Base-by-base conservation (phyloP, 2,113 vertebrate genomes). In the Hemichromis elongatus region DNA sequence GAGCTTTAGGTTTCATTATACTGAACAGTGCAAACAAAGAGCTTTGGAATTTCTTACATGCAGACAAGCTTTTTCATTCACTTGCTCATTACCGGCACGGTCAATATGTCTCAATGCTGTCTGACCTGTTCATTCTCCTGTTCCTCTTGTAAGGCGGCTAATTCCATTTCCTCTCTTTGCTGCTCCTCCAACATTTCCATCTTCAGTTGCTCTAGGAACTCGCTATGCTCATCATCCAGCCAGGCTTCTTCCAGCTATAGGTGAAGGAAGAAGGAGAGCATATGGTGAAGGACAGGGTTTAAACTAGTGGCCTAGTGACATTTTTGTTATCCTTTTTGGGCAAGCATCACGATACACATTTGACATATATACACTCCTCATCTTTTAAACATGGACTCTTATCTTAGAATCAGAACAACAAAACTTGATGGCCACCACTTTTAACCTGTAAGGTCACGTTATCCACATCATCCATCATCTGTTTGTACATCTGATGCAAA, bases 191-290 rank as follows among this genome's bases (percentile, higher is more conserved):
- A 80, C 97, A 98, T 96, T 94, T 98, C 97, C 95, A 98, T 96
- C 94, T 98, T 98, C 94, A 99, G 96, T 94, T 99, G 98, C 96
- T 99, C 98, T 90, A 99, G 96, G 96, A 98, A 98, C 94, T 98
- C 98, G 75, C 97, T 98, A 92, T 98, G 98, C 94, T 99, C 98
- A 95, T 99, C 98, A 94, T 99, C 98, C 93, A 99, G 95, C 98
- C 98, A 99, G 88, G 97, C 97, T 93, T 99, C 98, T 90, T 99
- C 98, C 96, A 99, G 93, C 98, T 99, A 61, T 68, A 33, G 73
- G 47, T 79, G 81, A 47, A 79, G 47, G 45, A 79, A 86, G 21
- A 87, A 40, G 7, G 28, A 21, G 55, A 66, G 19, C 61, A 86
- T 52, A 68, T 7, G 26, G 9, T 28, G 19, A 54, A 12, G 42